Conservation (phyloP, 92 coral and sea anemone genomes). For the Parazoanthus darwini region DNA sequence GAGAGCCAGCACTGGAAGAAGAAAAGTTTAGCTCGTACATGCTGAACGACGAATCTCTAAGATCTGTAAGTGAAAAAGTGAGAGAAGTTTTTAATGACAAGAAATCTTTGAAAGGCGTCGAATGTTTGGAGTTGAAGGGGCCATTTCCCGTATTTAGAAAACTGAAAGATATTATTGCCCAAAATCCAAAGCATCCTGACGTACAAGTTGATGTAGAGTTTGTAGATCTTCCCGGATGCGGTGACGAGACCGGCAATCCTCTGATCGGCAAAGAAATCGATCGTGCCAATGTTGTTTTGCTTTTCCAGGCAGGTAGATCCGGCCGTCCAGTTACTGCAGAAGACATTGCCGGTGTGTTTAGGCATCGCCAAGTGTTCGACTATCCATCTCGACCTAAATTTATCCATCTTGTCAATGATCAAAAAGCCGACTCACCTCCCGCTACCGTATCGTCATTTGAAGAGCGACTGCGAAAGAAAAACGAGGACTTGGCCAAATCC, state of each 20-base stretch:
- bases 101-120: neutral
- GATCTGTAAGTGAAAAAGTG: neutral
- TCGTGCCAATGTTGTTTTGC: conserved; percentile 50
- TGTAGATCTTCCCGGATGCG: conserved; percentile 57
- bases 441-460: neutral
- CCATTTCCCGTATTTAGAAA: conserved; percentile 49
- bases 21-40: conserved; percentile 6
- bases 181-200: conserved; percentile 31
- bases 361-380: conserved; percentile 45
- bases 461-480: neutral
- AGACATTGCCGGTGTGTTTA: conserved; percentile 51
- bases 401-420: conserved; percentile 43
- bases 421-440: neutral
- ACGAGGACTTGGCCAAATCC: neutral
- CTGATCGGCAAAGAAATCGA: conserved; percentile 36
- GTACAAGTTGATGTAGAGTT: conserved; percentile 58
- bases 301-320: conserved; percentile 47
- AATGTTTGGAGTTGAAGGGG: conserved; percentile 45
- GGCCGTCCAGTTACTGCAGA: conserved; percentile 60
- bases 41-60: neutral
- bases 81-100: conserved; percentile 11
- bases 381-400: conserved; percentile 56
- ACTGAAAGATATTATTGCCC: conserved; percentile 20
- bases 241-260: conserved; percentile 48
- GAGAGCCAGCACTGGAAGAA: neutral